Conservation (phyloP, 2,797 vertebrate species). For the Enteromius afrohamiltoni region DNA sequence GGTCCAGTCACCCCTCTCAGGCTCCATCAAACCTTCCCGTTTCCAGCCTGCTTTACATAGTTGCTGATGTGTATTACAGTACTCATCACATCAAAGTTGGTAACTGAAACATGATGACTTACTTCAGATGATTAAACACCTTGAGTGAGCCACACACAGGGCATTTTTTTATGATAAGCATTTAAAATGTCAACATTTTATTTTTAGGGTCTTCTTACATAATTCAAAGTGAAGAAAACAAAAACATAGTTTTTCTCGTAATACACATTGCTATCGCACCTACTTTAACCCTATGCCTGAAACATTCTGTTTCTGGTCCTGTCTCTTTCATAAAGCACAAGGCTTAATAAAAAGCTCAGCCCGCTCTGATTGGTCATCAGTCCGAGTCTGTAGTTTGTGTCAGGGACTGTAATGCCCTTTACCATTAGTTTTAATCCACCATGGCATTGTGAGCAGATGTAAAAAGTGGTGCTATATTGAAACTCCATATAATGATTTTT, state of each 20-base stretch:
- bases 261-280: not conserved
- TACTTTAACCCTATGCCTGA: not conserved
- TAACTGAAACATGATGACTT: slow-evolving; percentile 34
- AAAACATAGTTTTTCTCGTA: not conserved
- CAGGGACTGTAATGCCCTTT: not conserved
- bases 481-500: not conserved
- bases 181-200: too few species aligned
- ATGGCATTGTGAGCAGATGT: not conserved
- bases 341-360: not conserved
- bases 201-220: not conserved
- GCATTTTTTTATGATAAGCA: not conserved
- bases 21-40: slow-evolving; percentile 16
- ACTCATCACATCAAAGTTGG: slow-evolving; percentile 48
- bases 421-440: not conserved
- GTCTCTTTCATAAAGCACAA: not conserved
- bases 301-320: too few species aligned
- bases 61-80: slow-evolving; percentile 36
- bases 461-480: not conserved
- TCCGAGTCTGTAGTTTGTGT: not conserved
- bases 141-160: not conserved
- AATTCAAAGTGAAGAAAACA: not conserved
- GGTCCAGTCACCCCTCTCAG: slow-evolving; percentile 24
- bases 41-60: slow-evolving; percentile 38
- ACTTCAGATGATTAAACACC: not conserved
- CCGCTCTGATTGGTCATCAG: not conserved